A percentile compares a stretch with the other conserved stretches of the same genome.
These are phyloP conservation scores for Triops longicaudatus DNA, from an alignment of 1,140 invertebrate genomes.

Conservation along the genomic window DNA sequence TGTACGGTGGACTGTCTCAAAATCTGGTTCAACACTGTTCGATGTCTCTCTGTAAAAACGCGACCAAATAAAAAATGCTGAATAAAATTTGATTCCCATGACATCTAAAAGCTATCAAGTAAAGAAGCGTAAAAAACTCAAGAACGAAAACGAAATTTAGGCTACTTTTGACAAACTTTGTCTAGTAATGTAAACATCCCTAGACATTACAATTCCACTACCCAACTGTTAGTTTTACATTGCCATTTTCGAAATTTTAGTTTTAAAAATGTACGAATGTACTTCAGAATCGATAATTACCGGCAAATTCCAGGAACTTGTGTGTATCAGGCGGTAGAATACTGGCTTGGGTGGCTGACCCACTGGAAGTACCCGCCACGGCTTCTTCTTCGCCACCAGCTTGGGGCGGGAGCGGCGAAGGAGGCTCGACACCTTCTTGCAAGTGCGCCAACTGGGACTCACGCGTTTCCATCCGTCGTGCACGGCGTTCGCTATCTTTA, in stretches of 20 bases:
- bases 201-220: too few species aligned
- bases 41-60: conserved; percentile 62
- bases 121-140: conserved; percentile 19
- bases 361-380: conserved; percentile 18
- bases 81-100: too few species aligned
- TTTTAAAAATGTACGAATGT: too few species aligned
- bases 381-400: conserved; percentile 31
- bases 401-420: conserved; percentile 35
- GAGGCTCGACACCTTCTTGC: conserved; percentile 39
- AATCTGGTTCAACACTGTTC: conserved; percentile 86
- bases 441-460: conserved; percentile 49
- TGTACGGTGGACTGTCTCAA: conserved; percentile 75
- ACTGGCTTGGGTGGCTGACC: conserved; percentile 14
- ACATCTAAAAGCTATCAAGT: too few species aligned
- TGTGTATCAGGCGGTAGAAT: conserved; percentile 44
- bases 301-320: conserved; percentile 75
- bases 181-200: too few species aligned
- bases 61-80: too few species aligned
- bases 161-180: too few species aligned
- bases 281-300: too few species aligned
- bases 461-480: conserved; percentile 36
- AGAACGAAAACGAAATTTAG: neutral
- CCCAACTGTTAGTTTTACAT: too few species aligned
- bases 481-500: conserved; percentile 28
- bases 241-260: too few species aligned